Percentiles rank a stretch among this genome's conserved stretches.
Evolutionary conservation across 2,797 vertebrate species (phyloP).

Genomic region (Sebastiscus albofasciatus): DNA sequence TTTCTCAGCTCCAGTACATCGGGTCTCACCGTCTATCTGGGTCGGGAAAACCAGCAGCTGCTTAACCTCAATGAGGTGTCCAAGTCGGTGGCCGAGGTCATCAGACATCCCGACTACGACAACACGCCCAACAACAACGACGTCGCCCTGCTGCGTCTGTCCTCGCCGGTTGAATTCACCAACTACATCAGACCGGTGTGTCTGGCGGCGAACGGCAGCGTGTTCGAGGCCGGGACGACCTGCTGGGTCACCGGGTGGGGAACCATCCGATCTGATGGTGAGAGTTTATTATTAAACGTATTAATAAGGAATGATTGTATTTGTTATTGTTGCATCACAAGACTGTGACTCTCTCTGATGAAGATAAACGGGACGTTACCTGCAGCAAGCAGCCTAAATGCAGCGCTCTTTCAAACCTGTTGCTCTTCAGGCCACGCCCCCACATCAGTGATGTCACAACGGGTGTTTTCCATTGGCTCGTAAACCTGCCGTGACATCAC

Average conservation of each 20-base stretch:
- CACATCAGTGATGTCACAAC: background rate
- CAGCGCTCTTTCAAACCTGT: background rate
- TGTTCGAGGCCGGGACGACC: fast-evolving
- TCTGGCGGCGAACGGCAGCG: conserved; percentile 44
- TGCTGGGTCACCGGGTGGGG: conserved; percentile 77
- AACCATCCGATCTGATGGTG: fast-evolving
- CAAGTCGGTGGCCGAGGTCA: background rate
- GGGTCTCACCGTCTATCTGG: background rate
- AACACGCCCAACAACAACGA: background rate
- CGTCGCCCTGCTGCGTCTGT: conserved; percentile 59
- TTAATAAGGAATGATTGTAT: too few relatives aligned
- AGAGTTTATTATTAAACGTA: background rate
- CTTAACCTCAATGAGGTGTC: fast-evolving
- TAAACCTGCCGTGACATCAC: background rate
- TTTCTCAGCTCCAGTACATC: background rate
- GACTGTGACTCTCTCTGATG: too few relatives aligned
- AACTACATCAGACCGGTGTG: conserved; percentile 77
- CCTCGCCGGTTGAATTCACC: conserved; percentile 31
- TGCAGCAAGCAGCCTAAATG: too few relatives aligned
- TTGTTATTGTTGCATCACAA: too few relatives aligned
- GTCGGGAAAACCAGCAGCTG: background rate
- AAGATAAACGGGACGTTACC: too few relatives aligned
- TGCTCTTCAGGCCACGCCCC: background rate
- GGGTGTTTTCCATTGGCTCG: background rate
- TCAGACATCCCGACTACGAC: conserved; percentile 24